Evolutionary conservation across 2,113 vertebrate species (phyloP).

Genomic region (Lagopus muta): DNA sequence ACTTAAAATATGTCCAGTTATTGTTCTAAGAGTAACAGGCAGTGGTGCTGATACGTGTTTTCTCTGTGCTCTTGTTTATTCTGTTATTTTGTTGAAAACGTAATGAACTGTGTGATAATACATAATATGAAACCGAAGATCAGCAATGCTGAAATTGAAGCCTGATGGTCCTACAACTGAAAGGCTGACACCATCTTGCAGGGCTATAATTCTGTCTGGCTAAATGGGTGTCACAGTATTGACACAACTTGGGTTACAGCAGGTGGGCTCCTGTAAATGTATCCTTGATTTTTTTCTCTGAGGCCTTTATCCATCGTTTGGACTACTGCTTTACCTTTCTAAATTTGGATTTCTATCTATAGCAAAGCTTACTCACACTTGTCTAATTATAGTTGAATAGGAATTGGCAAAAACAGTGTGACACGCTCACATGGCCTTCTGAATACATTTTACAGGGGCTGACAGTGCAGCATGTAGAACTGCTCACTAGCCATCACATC

Average conservation of each 20-base stretch:
- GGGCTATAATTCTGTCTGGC: not conserved
- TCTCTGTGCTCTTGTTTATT: not conserved
- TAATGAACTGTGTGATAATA: not conserved
- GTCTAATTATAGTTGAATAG: not conserved
- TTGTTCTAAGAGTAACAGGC: fast-evolving
- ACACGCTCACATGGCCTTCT: not conserved
- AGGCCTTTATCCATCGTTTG: not conserved
- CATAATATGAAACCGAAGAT: not conserved
- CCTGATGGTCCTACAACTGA: not conserved
- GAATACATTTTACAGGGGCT: not conserved
- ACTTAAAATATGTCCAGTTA: not conserved
- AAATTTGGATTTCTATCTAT: not conserved
- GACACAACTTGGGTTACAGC: not conserved
- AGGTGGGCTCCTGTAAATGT: not conserved
- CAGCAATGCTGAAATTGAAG: not conserved
- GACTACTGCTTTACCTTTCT: not conserved
- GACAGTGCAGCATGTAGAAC: not conserved
- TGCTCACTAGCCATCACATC: not conserved
- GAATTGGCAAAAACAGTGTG: not conserved
- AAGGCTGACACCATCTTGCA: not conserved
- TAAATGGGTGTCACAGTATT: no score
- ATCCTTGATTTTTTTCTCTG: not conserved
- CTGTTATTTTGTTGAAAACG: not conserved
- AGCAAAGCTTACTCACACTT: not conserved
- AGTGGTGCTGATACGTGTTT: not conserved